Evolutionary conservation across 2,888 invertebrate genomes (phyloP), one percentile per base, ranked within the genome.

Genomic region (Euclidia mi): DNA sequence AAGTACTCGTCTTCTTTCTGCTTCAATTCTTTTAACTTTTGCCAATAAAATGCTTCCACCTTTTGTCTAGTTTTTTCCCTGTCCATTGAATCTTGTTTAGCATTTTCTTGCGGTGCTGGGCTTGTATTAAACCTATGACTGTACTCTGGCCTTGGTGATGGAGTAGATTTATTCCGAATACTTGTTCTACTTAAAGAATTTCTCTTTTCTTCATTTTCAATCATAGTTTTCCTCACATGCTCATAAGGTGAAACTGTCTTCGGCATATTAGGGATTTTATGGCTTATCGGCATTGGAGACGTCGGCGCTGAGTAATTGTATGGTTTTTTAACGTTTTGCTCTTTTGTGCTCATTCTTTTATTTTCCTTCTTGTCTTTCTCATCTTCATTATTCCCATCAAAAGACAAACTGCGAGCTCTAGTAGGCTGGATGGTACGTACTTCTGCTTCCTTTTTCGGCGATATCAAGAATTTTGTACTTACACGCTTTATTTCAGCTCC

Each of bases 1-100:
- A 91, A 83, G 69, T 94, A 94, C 57, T 94, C 91, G 71, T 96
- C 96, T 85, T 96, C 96, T 79, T 95, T 95, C 41, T 95, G 91
- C 75, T 96, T 96, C 56, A 95, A 81, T 81, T 95, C 95, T 78
- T 96, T 96, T 49, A 96, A 84, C 78, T 96, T 96, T 69, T 96
- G 96, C 96, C 96, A 96, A 65, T 96, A 96, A 72, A 96, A 96
- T 0, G 96, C 96, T 80, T 96, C 96, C 0, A 96, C 95, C 78
- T 94, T 95, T 75, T 95, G 95, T 9, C 95, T 85, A 32, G 95
- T 95, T 72, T 94, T 95, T 65, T 95, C 94, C 82, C 95, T 95
- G 57, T 94, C 93, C 6, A 63, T 64, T 10, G 76, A 73, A 29
- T 82, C 76, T 4, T 75, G 72, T 50, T 67, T 70, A n/a, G 41